Percentiles rank a stretch among this genome's conserved stretches.
Evolutionary conservation across 2,888 invertebrate species (phyloP).

Genomic region (Azorinus chamasolen): DNA sequence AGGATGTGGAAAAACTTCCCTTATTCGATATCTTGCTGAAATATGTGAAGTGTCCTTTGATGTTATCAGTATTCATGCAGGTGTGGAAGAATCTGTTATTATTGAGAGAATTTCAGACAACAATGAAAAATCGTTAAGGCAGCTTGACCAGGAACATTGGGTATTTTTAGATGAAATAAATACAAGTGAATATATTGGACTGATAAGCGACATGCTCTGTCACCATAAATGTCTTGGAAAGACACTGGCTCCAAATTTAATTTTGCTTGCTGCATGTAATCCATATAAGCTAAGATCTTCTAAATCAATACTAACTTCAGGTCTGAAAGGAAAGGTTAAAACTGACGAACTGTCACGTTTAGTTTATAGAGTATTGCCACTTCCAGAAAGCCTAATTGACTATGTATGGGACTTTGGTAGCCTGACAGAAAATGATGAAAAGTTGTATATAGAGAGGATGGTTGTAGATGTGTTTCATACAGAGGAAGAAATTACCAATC

Average conservation of each 20-base stretch:
- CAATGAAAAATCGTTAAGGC: conserved; percentile 39
- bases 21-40: conserved; percentile 67
- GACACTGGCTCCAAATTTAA: conserved; percentile 66
- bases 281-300: conserved; percentile 68
- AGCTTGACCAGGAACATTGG: conserved; percentile 53
- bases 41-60: conserved; percentile 64
- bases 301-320: conserved; percentile 62
- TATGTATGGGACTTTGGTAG: conserved; percentile 77
- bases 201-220: conserved; percentile 69
- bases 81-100: conserved; percentile 56
- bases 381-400: conserved; percentile 74
- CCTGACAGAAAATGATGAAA: conserved; percentile 67
- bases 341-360: conserved; percentile 70
- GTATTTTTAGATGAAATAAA: conserved; percentile 78
- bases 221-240: conserved; percentile 62
- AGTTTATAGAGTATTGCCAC: conserved; percentile 73
- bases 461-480: conserved; percentile 23
- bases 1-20: conserved; percentile 78
- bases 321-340: conserved; percentile 66
- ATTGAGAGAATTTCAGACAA: conserved; percentile 29
- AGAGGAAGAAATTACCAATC: background rate
- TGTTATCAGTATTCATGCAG: conserved; percentile 74
- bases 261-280: conserved; percentile 73
- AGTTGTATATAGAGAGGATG: conserved; percentile 63
- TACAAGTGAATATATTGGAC: conserved; percentile 69